Percentiles rank a stretch among this genome's conserved stretches.
Evolutionary conservation across 2,888 invertebrate genomes (phyloP).

Genomic region (Gymnosoma rotundatum): DNA sequence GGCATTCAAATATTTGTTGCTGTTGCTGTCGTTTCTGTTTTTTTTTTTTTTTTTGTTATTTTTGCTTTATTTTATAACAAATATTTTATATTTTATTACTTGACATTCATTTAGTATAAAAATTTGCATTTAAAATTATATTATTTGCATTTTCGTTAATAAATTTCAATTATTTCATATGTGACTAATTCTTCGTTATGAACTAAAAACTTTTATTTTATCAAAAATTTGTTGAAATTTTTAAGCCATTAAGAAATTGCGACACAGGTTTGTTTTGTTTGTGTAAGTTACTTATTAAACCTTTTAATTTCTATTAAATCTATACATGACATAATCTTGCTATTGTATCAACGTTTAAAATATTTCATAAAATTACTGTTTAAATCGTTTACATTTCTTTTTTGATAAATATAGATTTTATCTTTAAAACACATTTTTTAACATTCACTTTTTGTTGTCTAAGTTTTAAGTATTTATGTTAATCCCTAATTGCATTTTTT

Average conservation of each 20-base stretch:
- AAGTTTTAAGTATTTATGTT: constrained; percentile 1
- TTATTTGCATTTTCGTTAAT: constrained; percentile 41
- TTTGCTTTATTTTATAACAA: constrained; percentile 12
- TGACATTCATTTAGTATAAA: constrained; percentile 33
- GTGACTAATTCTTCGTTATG: constrained; percentile 42
- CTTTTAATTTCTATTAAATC: constrained; percentile 3
- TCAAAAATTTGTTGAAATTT: not conserved
- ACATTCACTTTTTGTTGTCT: constrained; percentile 35
- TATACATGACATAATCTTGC: constrained; percentile 54
- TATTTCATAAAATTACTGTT: not conserved
- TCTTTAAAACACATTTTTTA: not conserved
- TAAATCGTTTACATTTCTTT: not conserved
- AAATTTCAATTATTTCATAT: constrained; percentile 15
- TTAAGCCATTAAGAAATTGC: not conserved
- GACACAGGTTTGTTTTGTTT: not conserved
- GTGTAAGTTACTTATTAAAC: constrained; percentile 10
- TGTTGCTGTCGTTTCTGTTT: not conserved
- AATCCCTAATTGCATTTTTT: not conserved
- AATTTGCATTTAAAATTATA: constrained; percentile 54
- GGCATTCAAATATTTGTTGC: constrained; percentile 45
- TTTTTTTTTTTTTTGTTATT: not conserved
- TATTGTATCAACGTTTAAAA: constrained; percentile 11
- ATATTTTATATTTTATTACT: constrained; percentile 9
- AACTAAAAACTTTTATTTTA: constrained; percentile 6
- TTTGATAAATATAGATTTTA: not conserved